Conservation (phyloP, 2,888 invertebrate species). For the Pycnomerus fuliginosus region DNA sequence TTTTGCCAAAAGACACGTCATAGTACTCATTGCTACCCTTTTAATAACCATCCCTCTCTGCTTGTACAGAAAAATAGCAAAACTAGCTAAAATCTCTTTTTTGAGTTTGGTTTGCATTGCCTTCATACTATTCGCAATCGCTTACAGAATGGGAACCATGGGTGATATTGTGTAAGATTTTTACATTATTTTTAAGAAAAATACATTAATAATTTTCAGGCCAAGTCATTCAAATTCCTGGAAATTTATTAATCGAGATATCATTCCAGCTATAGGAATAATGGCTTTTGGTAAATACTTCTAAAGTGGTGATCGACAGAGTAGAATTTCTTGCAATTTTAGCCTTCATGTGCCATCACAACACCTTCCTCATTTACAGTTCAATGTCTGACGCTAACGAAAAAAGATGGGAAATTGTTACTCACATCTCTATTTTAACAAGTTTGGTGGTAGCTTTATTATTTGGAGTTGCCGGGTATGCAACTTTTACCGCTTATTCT, state of each 20-base stretch:
- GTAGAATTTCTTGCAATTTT: slow-evolving; percentile 31
- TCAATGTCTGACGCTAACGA: slow-evolving; percentile 75
- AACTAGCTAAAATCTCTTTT: slow-evolving; percentile 68
- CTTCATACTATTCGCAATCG: slow-evolving; percentile 69
- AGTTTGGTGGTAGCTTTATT: slow-evolving; percentile 70
- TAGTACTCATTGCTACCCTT: slow-evolving; percentile 71
- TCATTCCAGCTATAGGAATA: slow-evolving; percentile 77
- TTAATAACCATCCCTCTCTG: slow-evolving; percentile 77
- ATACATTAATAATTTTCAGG: slow-evolving; percentile 50
- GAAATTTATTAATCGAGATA: slow-evolving; percentile 70
- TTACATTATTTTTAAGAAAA: slow-evolving; percentile 4
- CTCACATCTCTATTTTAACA: slow-evolving; percentile 74
- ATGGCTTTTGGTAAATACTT: slow-evolving; percentile 74
- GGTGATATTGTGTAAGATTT: slow-evolving; percentile 66
- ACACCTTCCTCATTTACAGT: slow-evolving; percentile 80
- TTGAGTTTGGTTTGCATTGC: slow-evolving; percentile 69
- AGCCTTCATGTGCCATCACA: slow-evolving; percentile 92
- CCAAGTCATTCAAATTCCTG: slow-evolving; percentile 66
- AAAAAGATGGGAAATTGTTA: slow-evolving; percentile 77
- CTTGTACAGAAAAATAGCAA: slow-evolving; percentile 73
- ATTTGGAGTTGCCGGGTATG: slow-evolving; percentile 77
- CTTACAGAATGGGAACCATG: slow-evolving; percentile 61
- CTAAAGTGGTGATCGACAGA: not conserved
- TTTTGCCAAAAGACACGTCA: slow-evolving; percentile 64
- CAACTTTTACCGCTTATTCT: slow-evolving; percentile 74